Evolutionary conservation across 2,113 vertebrate species (phyloP).

Genomic region (Eurystomus gularis): DNA sequence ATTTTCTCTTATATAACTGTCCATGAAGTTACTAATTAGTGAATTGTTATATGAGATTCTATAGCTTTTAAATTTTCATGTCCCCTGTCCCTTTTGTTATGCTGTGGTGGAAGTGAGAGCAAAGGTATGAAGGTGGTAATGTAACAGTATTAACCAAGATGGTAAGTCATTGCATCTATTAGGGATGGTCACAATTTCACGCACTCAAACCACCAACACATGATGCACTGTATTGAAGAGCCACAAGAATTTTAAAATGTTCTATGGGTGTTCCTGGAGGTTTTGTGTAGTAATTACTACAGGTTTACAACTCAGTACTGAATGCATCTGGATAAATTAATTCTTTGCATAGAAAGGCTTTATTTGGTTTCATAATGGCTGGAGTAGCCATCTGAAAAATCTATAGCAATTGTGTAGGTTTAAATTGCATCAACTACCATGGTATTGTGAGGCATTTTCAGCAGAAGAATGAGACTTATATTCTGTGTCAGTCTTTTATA

Average conservation of each 20-base stretch:
- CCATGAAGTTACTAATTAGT: neutral
- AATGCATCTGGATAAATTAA: neutral
- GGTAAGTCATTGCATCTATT: neutral
- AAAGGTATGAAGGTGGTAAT: neutral
- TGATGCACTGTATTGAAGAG: neutral
- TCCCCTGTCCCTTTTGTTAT: neutral
- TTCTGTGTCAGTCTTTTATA: neutral
- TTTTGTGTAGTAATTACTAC: neutral
- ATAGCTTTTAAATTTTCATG: neutral
- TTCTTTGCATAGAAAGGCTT: neutral
- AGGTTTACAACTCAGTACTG: neutral
- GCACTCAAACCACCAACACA: neutral
- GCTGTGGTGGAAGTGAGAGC: neutral
- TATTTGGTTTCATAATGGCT: neutral
- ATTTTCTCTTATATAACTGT: neutral
- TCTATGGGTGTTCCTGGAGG: neutral
- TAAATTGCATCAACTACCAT: neutral
- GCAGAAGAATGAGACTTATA: neutral
- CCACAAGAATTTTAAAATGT: neutral
- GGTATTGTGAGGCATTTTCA: neutral
- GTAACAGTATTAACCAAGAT: neutral
- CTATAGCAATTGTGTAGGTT: neutral
- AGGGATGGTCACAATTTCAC: neutral
- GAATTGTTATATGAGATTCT: neutral
- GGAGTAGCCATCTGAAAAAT: neutral